Evolutionary conservation across 2,797 vertebrate genomes (phyloP).

Genomic region (Bucorvus abyssinicus): DNA sequence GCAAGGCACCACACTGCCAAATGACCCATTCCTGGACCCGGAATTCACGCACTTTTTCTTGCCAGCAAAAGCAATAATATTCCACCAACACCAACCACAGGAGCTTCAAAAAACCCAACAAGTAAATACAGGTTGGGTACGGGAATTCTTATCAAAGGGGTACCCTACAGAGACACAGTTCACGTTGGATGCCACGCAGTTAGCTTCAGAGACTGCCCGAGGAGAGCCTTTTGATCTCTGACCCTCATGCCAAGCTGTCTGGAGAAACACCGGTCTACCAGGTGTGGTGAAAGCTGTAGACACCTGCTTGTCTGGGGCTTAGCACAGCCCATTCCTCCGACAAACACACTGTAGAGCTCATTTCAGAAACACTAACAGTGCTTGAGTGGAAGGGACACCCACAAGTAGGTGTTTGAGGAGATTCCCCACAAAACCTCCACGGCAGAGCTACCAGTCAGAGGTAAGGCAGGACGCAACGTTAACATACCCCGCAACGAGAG

Average conservation of each 20-base stretch:
- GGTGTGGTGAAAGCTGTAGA: neutral
- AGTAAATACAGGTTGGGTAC: no score
- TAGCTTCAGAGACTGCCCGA: neutral
- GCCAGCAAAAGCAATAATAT: neutral
- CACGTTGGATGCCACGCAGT: neutral
- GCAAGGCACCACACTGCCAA: neutral
- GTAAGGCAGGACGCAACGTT: neutral
- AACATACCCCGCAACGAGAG: accelerated
- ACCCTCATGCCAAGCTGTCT: neutral
- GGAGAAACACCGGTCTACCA: neutral
- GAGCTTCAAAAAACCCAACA: accelerated
- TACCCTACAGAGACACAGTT: neutral
- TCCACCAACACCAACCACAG: neutral
- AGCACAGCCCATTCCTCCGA: neutral
- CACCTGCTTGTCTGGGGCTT: neutral
- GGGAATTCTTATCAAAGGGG: neutral
- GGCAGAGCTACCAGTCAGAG: neutral
- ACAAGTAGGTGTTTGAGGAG: neutral
- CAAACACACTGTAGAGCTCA: neutral
- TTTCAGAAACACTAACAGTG: neutral
- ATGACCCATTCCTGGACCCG: neutral
- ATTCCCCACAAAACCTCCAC: neutral
- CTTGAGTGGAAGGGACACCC: neutral
- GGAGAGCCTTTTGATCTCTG: neutral
- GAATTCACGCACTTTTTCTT: neutral